Evolutionary conservation across 2,888 invertebrate genomes (phyloP).

Genomic region (Subacronicta megacephala): DNA sequence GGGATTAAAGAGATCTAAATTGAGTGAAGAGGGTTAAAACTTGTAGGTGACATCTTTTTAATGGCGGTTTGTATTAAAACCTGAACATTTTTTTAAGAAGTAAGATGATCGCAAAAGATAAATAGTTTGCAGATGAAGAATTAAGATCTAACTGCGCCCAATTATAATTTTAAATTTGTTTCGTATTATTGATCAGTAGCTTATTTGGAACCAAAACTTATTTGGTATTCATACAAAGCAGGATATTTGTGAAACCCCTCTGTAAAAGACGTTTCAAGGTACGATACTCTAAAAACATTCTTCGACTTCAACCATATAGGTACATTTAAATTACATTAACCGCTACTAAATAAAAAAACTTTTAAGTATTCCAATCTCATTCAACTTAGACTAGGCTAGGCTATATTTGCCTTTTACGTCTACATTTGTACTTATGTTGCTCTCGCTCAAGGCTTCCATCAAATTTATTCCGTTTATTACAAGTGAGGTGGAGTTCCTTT

Average conservation of each 20-base stretch:
- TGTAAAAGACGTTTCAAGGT: neutral
- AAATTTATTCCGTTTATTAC: conserved; percentile 73
- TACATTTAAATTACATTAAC: no score
- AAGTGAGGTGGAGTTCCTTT: conserved; percentile 57
- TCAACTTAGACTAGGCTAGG: conserved; percentile 25
- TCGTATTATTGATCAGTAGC: no score
- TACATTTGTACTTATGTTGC: conserved; percentile 14
- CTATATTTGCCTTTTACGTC: conserved; percentile 44
- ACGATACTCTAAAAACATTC: neutral
- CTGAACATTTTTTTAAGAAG: conserved; percentile 15
- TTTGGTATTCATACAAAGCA: no score
- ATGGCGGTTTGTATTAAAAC: conserved; percentile 35
- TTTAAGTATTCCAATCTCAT: conserved; percentile 9
- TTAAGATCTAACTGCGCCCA: no score
- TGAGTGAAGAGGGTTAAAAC: conserved; percentile 49
- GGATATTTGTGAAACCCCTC: no score
- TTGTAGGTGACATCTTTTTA: conserved; percentile 49
- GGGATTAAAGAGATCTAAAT: conserved; percentile 38
- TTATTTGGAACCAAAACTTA: no score
- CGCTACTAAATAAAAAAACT: conserved; percentile 9
- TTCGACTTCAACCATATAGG: no score
- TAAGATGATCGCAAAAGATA: no score
- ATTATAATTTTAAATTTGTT: no score
- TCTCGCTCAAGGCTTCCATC: conserved; percentile 61
- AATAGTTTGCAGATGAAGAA: conserved; percentile 7